Base-by-base conservation (phyloP, 2,888 invertebrate genomes). In the Eremobia ochroleuca region DNA sequence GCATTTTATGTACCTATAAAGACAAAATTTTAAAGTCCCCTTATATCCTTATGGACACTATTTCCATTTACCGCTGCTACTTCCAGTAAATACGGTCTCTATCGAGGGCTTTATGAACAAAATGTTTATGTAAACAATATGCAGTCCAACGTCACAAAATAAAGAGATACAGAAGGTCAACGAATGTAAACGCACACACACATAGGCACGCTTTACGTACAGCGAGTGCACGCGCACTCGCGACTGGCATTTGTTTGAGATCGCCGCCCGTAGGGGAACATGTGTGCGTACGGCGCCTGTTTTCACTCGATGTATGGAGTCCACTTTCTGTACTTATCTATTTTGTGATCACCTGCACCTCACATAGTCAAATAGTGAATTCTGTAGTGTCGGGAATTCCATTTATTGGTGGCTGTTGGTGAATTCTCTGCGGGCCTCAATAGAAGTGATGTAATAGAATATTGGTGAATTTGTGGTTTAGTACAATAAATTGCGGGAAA, bases 31-130 rank as follows among this genome's bases (percentile, higher is more conserved):
- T 58, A 49, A 43, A 82, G n/a, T 65, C 52, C 11, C 37, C 40
- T 43, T 28, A 43, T 31, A 82, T 65, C 58, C 34, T 68, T 46
- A 25, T 49, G 31, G 43, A 58, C 49, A 65, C 49, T 49, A 43
- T 52, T 69, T 83, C 68, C 31, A 73, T 83, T 55, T 69, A 66
- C 46, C 31, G 34, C 66, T 31, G 43, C 40, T 67, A 70, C n/a
- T 68, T 43, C 52, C 3, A 13, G 73, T 71, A 81, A 55, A 81
- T 77, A 71, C 34, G 49, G 64, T 67, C 28, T n/a, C 34, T 70
- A 76, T 77, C 69, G n/a, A 49, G 74, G 69, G 86, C 68, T 83
- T 71, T 76, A 79, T 76, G 72, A 83, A 79, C 71, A 76, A 79
- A 66, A 79, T 79, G 52, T 77, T 11, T 58, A 46, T 43, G 67